Conservation (phyloP, 1,140 invertebrate species). For the Atopsyche davidsoni region DNA sequence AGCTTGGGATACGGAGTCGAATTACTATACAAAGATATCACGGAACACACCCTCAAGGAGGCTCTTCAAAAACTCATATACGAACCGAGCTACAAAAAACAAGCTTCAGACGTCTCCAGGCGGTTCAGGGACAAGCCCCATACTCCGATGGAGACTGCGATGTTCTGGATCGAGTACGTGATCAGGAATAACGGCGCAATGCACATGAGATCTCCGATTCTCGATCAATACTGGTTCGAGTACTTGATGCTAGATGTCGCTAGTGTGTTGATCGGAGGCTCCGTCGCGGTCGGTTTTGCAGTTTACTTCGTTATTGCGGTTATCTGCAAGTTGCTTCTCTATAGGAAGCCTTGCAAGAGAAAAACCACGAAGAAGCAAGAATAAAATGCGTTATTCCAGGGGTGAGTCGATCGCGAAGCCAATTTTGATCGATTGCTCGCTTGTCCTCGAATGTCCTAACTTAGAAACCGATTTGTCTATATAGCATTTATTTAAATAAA, state of each 20-base stretch:
- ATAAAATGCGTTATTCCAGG: conserved; percentile 1
- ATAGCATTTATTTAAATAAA: too few relatives aligned
- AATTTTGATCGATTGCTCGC: too few relatives aligned
- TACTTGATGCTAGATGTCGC: conserved; percentile 56
- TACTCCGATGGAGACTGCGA: conserved; percentile 48
- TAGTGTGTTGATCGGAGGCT: conserved; percentile 12
- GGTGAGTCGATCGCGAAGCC: too few relatives aligned
- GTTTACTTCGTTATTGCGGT: conserved; percentile 13
- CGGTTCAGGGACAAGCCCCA: conserved; percentile 51
- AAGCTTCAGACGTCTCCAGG: conserved; percentile 39
- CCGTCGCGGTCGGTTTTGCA: conserved; percentile 8
- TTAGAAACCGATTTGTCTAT: too few relatives aligned
- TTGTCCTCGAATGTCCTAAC: too few relatives aligned
- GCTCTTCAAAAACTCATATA: conserved; percentile 33
- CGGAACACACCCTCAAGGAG: conserved; percentile 33
- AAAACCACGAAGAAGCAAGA: conserved; percentile 12
- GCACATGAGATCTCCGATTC: conserved; percentile 52
- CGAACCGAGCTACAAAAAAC: conserved; percentile 34
- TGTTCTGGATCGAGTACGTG: conserved; percentile 62
- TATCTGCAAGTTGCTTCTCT: conserved; percentile 20
- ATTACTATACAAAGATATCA: conserved; percentile 35
- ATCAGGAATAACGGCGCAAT: conserved; percentile 51
- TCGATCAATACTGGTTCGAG: conserved; percentile 51
- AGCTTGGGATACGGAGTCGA: conserved; percentile 43
- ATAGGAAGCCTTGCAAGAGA: conserved; percentile 18